phyloP scores from a whole-genome alignment of 2,113 vertebrate genomes.

The Oryzias celebensis region DNA sequence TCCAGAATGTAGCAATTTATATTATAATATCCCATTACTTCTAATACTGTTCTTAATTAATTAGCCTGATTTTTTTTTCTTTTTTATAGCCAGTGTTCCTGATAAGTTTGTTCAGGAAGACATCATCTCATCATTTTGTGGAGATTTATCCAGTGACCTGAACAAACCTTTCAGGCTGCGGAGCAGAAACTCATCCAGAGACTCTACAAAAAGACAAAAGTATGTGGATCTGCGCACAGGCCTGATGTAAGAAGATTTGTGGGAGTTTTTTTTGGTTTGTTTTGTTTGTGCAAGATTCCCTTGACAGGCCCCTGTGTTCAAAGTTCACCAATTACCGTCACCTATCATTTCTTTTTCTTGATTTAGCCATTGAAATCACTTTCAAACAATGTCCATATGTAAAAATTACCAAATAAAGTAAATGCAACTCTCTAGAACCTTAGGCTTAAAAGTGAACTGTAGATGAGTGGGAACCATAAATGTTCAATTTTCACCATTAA shows the following conservation, averaged over 20 bases:
- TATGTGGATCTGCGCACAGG: too few relatives aligned
- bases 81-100: conserved; percentile 45
- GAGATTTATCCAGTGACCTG: conserved; percentile 57
- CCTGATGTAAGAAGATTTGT: not conserved
- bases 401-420: conserved; percentile 82
- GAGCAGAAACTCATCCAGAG: not conserved
- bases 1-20: conserved; percentile 89
- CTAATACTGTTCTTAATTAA: conserved; percentile 87
- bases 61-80: conserved; percentile 79
- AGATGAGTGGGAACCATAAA: conserved; percentile 22
- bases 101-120: conserved; percentile 73
- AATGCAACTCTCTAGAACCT: conserved; percentile 73
- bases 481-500: not conserved
- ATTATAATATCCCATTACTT: conserved; percentile 88
- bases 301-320: conserved; percentile 33
- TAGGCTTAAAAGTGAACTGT: conserved; percentile 61
- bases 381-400: conserved; percentile 81
- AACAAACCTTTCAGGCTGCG: conserved; percentile 12
- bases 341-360: conserved; percentile 55
- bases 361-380: conserved; percentile 76
- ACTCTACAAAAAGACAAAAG: too few relatives aligned
- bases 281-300: not conserved
- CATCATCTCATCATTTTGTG: conserved; percentile 33
- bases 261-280: not conserved
- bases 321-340: conserved; percentile 63